Base-by-base conservation (phyloP, 1,140 invertebrate species). In the Goniozus legneri region DNA sequence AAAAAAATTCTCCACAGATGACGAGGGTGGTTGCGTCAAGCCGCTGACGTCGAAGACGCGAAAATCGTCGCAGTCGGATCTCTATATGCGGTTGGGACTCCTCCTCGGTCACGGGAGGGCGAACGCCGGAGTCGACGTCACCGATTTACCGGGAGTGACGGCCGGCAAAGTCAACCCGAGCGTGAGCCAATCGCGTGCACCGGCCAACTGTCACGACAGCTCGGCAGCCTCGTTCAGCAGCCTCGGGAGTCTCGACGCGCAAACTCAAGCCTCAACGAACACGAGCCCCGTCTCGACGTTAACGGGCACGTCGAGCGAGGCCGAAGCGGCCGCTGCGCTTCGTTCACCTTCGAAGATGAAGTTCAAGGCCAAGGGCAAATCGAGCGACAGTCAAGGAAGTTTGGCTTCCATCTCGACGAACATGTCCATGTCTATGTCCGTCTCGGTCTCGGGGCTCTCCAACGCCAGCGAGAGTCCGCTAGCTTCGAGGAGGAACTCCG, bases 251-350 rank as follows among this genome's bases (percentile, higher is more conserved):
- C 83, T 87, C 38, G 89, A 92, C 40, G 82, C 84, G 2, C 84
- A 86, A 59, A 79, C 66, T 8, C 64, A 75, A n/a, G 82, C 83
- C 3, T 89, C 89, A 1, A 85, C 84, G 34, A 92, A 92, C 54
- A 91, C 89, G 3, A 92, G 90, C 69, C 90, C 91, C 14, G 84
- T 90, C 47, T 93, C 91, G 6, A 94, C 91, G 0, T 71, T 93
- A 8, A 93, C 91, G 13, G 89, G 89, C 58, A 76, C 75, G n/a
- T 83, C 82, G 2, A 85, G 84, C 12, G 83, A 85, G 54, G 80
- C 81, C 6, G 84, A 86, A 52, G 65, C 77, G 15, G 77, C 77
- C 0, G 71, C 68, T 0, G 69, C 65, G 0, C 21, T 72, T 4
- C 66, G 82, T 67, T 79, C 51, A 76, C 81, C 50, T 67, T 75